phyloP scores from a whole-genome alignment of 2,888 invertebrate genomes.

The Tipula helvola region DNA sequence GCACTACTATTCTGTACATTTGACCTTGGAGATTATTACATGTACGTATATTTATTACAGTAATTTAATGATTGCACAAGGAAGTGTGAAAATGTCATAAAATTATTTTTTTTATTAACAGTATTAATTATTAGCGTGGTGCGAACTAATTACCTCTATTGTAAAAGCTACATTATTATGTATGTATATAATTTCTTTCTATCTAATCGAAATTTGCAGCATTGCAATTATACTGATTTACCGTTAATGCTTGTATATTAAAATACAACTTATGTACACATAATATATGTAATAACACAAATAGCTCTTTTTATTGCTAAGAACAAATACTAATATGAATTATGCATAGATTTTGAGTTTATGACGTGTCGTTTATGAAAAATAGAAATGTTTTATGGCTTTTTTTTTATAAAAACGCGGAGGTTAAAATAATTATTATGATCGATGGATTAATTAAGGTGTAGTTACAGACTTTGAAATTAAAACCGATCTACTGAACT shows the following conservation, averaged over 20 bases:
- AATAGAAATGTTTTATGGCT: not conserved
- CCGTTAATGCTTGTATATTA: not conserved
- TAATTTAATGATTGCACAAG: not conserved
- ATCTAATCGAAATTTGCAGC: not conserved
- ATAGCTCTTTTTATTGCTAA: not conserved
- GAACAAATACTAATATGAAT: not conserved
- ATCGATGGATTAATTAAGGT: not conserved
- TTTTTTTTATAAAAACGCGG: not conserved
- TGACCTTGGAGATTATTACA: not conserved
- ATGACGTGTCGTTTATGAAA: not conserved
- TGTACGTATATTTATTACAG: not conserved
- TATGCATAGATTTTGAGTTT: not conserved
- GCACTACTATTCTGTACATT: not conserved
- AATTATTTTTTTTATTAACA: not conserved
- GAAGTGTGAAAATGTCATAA: not conserved
- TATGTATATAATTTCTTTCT: not conserved
- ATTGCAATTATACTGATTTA: not conserved
- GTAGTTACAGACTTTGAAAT: too few relatives aligned
- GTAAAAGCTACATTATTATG: not conserved
- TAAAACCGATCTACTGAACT: too few relatives aligned
- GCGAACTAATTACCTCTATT: not conserved
- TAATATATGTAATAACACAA: not conserved
- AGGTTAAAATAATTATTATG: not conserved
- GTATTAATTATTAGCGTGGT: not conserved
- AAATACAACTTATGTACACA: not conserved